Evolutionary conservation across 2,113 vertebrate species (phyloP).

Genomic region (Cephalophus harveyi): DNA sequence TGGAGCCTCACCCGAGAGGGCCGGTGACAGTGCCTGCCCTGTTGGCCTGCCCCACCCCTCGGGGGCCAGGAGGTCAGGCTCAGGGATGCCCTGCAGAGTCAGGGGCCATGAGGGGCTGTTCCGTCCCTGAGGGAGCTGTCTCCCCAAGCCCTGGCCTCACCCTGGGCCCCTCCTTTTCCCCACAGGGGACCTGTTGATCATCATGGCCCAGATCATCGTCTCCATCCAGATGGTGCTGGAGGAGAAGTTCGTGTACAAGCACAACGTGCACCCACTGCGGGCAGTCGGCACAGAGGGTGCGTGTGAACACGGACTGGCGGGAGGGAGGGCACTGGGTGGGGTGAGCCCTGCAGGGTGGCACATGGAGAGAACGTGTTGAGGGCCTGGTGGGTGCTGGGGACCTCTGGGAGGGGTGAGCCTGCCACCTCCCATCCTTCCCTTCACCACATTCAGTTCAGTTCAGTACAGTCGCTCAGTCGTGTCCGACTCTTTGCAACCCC

Average conservation of each 20-base stretch:
- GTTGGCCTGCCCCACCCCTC: neutral
- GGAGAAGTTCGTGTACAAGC: conserved; percentile 94
- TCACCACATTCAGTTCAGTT: neutral
- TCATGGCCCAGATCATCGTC: conserved; percentile 92
- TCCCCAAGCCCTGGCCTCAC: neutral
- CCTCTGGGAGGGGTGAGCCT: neutral
- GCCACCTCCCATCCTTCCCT: neutral
- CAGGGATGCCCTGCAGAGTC: neutral
- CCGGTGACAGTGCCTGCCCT: neutral
- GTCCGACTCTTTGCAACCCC: no score
- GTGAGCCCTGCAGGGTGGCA: fast-evolving
- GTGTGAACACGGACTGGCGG: fast-evolving
- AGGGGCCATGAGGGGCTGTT: neutral
- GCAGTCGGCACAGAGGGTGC: conserved; percentile 94
- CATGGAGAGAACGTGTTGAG: no score
- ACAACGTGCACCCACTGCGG: conserved; percentile 90
- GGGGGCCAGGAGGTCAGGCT: neutral
- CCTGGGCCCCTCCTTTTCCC: neutral
- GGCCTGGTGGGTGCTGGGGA: neutral
- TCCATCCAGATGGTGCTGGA: conserved; percentile 97
- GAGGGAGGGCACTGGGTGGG: neutral
- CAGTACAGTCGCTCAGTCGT: no score
- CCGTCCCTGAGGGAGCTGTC: neutral
- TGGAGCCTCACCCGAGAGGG: neutral
- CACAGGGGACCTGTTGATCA: conserved; percentile 93